Base-by-base conservation (phyloP, 1,140 invertebrate species). In the Drosophila littoralis region DNA sequence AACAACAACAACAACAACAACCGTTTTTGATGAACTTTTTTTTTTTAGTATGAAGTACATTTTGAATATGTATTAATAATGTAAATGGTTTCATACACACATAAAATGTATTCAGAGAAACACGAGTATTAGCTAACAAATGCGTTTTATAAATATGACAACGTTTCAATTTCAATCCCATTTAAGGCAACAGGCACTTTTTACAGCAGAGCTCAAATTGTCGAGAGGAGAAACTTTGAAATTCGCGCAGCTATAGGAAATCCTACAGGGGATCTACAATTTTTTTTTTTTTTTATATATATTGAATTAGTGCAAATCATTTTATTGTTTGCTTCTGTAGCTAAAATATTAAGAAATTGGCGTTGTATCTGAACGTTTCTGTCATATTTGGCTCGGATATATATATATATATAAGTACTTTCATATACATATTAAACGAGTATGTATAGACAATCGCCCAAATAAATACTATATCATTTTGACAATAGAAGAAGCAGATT, bases 21-120 rank as follows among this genome's bases (percentile, higher is more conserved):
- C 17, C n/a, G 43, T 64, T 75, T 75, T 75, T 75, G 72, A 75
- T 75, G 57, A 69, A 70, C 67, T 64, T 75, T 75, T 75, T 70
- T 75, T 75, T 43, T 59, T 28, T 59, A 46, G 42, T 43, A 28
- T 28, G 38, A 57, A 58, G 38, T 58, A 69, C 63, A 50, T 64
- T 58, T 70, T 68, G 60, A 55, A 65, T 68, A 61, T 68, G 51
- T 63, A 63, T 71, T 64, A 71, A 71, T 75, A 65, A 75, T 71
- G 67, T 58, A 66, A 79, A 79, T 79, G 76, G 76, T 79, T 79
- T 79, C 76, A 79, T 50, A 61, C 50, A 72, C 46, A 63, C 68
- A 50, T 9, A 40, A 40, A 70, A 58, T 28, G 22, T 28, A 28
- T 28, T 28, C 22, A 28, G 22, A 28, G 22, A 4, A 70, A 54